A percentile compares a stretch with the other conserved stretches of the same genome.
phyloP scores from a whole-genome alignment of 2,113 vertebrate genomes.

The Neolamprologus falcicula region DNA sequence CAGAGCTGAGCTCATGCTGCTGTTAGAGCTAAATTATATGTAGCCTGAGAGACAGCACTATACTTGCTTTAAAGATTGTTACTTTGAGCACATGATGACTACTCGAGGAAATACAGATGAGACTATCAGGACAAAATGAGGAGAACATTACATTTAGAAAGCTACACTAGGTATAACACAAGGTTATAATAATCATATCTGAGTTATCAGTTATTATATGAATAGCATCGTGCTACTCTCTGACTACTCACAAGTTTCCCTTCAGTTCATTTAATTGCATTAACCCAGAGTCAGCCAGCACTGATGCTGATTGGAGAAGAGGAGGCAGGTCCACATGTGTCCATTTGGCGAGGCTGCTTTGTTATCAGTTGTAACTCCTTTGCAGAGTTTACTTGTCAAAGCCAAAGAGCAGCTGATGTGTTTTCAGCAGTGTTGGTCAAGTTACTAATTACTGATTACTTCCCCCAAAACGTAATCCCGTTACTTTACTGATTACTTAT shows the following conservation, averaged over 20 bases:
- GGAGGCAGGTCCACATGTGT: not conserved
- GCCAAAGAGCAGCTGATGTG: not conserved
- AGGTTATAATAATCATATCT: not conserved
- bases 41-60: not conserved
- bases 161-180: not conserved
- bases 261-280: not conserved
- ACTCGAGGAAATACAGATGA: not conserved
- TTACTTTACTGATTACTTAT: too few relatives aligned
- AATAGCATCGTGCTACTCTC: not conserved
- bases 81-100: not conserved
- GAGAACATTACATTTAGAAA: not conserved
- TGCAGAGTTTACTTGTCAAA: not conserved
- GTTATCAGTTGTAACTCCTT: not conserved
- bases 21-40: not conserved
- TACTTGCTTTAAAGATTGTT: not conserved
- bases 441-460: too few relatives aligned
- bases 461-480: accelerated
- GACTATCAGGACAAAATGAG: not conserved
- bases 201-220: not conserved
- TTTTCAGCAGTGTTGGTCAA: not conserved
- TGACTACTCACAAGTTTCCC: not conserved
- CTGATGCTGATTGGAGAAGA: not conserved
- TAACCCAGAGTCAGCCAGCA: not conserved
- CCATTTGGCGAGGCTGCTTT: accelerated
- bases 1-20: not conserved